These are phyloP conservation scores for Galaxea fascicularis DNA, from an alignment of 92 coral and sea anemone genomes.

Conservation along the genomic window DNA sequence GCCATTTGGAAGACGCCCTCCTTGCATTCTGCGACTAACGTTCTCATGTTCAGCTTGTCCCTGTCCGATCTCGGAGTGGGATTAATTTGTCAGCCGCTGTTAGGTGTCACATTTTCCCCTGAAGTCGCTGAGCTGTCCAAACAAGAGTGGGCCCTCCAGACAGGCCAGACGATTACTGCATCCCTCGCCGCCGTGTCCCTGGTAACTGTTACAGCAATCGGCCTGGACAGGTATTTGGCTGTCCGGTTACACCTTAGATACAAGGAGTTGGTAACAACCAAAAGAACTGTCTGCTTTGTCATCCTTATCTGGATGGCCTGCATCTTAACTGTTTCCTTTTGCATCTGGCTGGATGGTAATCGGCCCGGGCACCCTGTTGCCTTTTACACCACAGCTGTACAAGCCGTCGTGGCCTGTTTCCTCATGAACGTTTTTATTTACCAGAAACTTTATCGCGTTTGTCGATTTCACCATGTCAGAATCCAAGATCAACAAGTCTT, in stretches of 20 bases:
- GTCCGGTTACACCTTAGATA: conserved; percentile 9
- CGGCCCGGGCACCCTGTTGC: too few species aligned
- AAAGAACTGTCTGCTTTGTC: background rate
- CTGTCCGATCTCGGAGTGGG: conserved; percentile 30
- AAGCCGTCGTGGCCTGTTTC: background rate
- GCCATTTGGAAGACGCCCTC: conserved; percentile 27
- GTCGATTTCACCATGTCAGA: background rate
- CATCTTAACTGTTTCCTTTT: background rate
- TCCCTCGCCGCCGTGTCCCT: background rate
- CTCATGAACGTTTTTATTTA: conserved; percentile 5
- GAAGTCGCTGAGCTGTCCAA: too few species aligned
- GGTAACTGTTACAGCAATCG: background rate
- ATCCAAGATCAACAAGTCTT: background rate
- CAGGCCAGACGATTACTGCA: background rate
- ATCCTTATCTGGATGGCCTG: background rate
- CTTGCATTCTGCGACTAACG: conserved; percentile 4
- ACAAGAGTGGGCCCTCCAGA: background rate
- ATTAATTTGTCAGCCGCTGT: background rate
- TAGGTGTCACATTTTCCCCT: background rate
- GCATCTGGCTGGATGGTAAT: background rate
- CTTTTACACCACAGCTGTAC: background rate
- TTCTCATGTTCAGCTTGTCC: conserved; percentile 14
- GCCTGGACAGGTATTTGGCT: conserved; percentile 7
- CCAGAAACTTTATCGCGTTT: background rate
- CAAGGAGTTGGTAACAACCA: background rate